Percentiles rank a stretch among this genome's conserved stretches.
phyloP scores from a whole-genome alignment of 92 coral and sea anemone genomes.

The Siderastrea radians region DNA sequence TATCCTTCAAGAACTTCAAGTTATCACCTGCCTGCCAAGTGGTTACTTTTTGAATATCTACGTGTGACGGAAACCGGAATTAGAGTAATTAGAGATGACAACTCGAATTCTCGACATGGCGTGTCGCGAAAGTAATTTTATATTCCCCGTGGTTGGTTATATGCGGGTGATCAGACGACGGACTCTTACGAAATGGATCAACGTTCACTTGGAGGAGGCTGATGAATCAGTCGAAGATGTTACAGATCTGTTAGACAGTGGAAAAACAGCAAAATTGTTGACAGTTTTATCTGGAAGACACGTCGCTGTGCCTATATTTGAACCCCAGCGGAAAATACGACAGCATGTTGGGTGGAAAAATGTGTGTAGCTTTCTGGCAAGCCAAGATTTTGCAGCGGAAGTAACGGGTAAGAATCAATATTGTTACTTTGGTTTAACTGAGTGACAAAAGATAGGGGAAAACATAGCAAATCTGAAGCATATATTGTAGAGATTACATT shows the following conservation, averaged over 20 bases:
- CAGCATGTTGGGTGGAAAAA: slow-evolving; percentile 75
- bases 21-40: neutral
- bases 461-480: neutral
- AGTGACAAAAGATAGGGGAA: too few species aligned
- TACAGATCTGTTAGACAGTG: slow-evolving; percentile 73
- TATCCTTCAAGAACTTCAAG: too few species aligned
- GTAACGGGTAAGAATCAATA: slow-evolving; percentile 48
- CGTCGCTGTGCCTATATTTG: slow-evolving; percentile 47
- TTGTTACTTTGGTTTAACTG: too few species aligned
- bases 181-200: slow-evolving; percentile 94
- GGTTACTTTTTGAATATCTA: neutral
- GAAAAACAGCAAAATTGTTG: slow-evolving; percentile 62
- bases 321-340: slow-evolving; percentile 60
- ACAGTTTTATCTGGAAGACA: slow-evolving; percentile 56
- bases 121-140: slow-evolving; percentile 2
- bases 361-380: slow-evolving; percentile 72
- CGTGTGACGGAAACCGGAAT: neutral
- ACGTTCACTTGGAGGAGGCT: slow-evolving; percentile 63
- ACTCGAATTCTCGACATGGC: slow-evolving; percentile 8
- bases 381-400: slow-evolving; percentile 66
- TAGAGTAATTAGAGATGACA: slow-evolving; percentile 19
- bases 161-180: slow-evolving; percentile 82
- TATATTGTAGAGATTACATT: neutral
- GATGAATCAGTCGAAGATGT: slow-evolving; percentile 79
- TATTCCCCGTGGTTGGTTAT: slow-evolving; percentile 49